Base-by-base conservation (phyloP, 2,113 vertebrate species). In the Megaceryle maxima region DNA sequence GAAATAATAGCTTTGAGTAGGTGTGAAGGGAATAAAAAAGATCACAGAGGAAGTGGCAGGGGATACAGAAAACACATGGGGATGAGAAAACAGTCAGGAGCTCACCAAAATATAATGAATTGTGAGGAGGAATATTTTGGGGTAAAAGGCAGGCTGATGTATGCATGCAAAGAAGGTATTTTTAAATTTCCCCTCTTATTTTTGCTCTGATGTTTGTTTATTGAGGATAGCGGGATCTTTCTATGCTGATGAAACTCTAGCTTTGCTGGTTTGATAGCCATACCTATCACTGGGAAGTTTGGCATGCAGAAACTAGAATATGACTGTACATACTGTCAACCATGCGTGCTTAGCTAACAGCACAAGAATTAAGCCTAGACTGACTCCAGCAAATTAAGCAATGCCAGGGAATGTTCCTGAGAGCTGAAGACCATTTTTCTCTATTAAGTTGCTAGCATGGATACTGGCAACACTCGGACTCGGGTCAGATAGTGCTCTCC, bases 1-100 rank as follows among this genome's bases (percentile, higher is more conserved):
- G 87, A 85, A 96, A 91, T 92, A 97, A 94, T 87, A 87, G 78
- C 62, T 89, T 68, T 92, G 93, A 94, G 93, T 96, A 94, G 81
- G 91, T 89, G 93, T 92, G 89, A 95, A 92, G 39, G 26, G 56
- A 81, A 88, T 69, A 91, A 76, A 95, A 80, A 91, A 79, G 35
- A 92, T 92, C 74, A 60, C 48, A 92, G 79, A 85, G 94, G 95
- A 96, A 97, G 78, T 79, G 25, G 44, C 53, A 96, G 37, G 57
- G 84, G 44, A 66, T 76, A 69, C 37, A 85, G 69, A 94, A 94
- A 87, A 94, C 66, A 64, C 26, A 68, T 28, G 41, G n/a, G 53
- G 24, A 73, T 89, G 50, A 46, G 46, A 72, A 95, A 81, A 75
- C 16, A 87, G 37, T 82, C 39, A 50, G 66, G 15, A 96, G 18